Conservation (phyloP, 2,888 invertebrate species). For the Oligia fasciuncula region DNA sequence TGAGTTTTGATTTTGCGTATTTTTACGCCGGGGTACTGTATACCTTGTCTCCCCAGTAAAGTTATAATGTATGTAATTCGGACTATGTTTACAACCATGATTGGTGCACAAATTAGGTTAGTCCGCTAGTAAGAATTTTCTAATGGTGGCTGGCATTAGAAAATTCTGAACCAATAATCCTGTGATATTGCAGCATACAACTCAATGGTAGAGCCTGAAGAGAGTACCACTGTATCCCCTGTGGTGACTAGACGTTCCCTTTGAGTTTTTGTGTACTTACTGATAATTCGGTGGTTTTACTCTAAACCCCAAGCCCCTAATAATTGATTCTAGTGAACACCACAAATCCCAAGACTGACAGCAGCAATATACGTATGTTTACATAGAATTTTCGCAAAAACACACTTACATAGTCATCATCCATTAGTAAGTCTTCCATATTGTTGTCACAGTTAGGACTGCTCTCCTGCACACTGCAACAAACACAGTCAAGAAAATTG, state of each 20-base stretch:
- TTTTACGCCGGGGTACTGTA: too few relatives aligned
- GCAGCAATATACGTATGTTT: background rate
- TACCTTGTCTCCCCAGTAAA: too few relatives aligned
- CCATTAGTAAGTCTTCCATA: constrained; percentile 61
- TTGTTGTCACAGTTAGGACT: constrained; percentile 65
- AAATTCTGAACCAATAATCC: too few relatives aligned
- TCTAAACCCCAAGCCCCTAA: too few relatives aligned
- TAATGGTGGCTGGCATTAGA: background rate
- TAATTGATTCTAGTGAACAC: too few relatives aligned
- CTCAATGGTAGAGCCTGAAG: too few relatives aligned
- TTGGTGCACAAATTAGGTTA: background rate
- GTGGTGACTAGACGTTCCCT: too few relatives aligned
- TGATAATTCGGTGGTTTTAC: too few relatives aligned
- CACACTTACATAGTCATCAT: constrained; percentile 73
- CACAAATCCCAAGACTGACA: background rate
- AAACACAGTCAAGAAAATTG: constrained; percentile 24
- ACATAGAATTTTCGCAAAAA: background rate
- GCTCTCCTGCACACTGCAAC: constrained; percentile 72
- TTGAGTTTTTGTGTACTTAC: too few relatives aligned
- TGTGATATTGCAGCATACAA: too few relatives aligned
- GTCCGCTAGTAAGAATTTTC: background rate
- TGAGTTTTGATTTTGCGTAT: too few relatives aligned
- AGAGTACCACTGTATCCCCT: too few relatives aligned
- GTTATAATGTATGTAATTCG: background rate
- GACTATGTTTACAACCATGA: background rate